Evolutionary conservation across 2,888 invertebrate genomes (phyloP).

Genomic region (Cataglyphis cursor): DNA sequence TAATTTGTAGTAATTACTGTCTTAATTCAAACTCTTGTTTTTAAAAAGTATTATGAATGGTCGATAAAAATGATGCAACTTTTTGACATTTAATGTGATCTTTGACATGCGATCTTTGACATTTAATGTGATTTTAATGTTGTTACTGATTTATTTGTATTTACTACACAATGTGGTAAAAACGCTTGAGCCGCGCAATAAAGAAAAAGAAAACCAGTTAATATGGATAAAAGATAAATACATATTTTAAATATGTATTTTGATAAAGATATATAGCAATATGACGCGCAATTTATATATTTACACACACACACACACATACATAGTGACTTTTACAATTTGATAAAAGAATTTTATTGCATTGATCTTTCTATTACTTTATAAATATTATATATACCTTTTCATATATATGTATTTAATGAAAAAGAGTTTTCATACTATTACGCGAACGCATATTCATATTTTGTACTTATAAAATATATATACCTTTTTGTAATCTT

Average conservation of each 20-base stretch:
- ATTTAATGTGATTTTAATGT: not conserved
- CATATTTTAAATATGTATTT: slow-evolving; percentile 16
- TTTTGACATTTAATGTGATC: not conserved
- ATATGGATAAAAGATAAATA: not conserved
- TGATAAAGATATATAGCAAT: slow-evolving; percentile 11
- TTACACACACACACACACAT: no score
- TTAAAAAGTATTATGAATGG: not conserved
- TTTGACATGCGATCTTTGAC: slow-evolving; percentile 7
- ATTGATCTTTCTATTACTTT: slow-evolving; percentile 2
- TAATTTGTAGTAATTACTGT: not conserved
- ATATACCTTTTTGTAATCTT: not conserved
- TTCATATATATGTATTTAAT: not conserved
- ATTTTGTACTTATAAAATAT: slow-evolving; percentile 22
- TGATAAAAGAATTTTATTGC: not conserved
- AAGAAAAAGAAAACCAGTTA: not conserved
- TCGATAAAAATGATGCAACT: not conserved
- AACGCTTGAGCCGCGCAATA: not conserved
- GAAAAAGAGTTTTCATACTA: not conserved
- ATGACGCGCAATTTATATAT: slow-evolving; percentile 8
- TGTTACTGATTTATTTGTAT: not conserved
- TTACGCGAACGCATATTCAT: not conserved
- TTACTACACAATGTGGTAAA: not conserved
- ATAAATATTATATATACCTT: slow-evolving; percentile 8
- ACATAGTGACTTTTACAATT: not conserved
- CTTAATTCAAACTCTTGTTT: not conserved